Evolutionary conservation across 2,797 vertebrate genomes (phyloP), one percentile per base, ranked within the genome.

Genomic region (Enteromius trimaculatus): DNA sequence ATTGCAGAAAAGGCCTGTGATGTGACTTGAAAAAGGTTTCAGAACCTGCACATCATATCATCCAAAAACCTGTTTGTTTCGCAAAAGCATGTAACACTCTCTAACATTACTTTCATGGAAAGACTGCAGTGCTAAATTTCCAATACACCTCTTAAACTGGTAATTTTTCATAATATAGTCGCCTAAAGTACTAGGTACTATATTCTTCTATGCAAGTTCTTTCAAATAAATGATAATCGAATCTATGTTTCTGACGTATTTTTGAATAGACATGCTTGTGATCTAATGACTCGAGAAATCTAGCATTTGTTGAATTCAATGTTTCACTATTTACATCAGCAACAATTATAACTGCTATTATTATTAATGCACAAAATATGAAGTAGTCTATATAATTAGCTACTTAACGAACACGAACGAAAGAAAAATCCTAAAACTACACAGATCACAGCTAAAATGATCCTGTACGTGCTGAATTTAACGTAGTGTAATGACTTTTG

Each of bases 1-100:
- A 77, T 71, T 76, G 71, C 47, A 39, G 39, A 42, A 77, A 81
- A 75, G 84, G 53, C 71, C 72, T 62, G 75, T 86, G 87, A 90
- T 85, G 86, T 87, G 80, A 77, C 60, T 77, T 72, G 42, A 47
- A 58, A 29, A 51, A 31, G 4, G 72, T 44, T 80, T 83, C 1
- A 70, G 11, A 47, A 62, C 77, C 2, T 21, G 39, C 14, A 70
- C 8, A 34, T 17, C 47, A 66, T 26, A 29, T 42, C 16, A 64
- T 77, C 21, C 17, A 78, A 47, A 44, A 78, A 49, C 69, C 64
- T 14, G 16, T 17, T 21, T 16, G 44, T 4, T 14, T 16, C 16
- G 44, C 44, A 47, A 75, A 51, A 53, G 6, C 79, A 34, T 23
- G 31, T 5, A 26, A 21, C 47, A 21, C 51, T 81, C 6, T 60